phyloP scores from a whole-genome alignment of 2,113 vertebrate genomes.

The Macaca mulatta region DNA sequence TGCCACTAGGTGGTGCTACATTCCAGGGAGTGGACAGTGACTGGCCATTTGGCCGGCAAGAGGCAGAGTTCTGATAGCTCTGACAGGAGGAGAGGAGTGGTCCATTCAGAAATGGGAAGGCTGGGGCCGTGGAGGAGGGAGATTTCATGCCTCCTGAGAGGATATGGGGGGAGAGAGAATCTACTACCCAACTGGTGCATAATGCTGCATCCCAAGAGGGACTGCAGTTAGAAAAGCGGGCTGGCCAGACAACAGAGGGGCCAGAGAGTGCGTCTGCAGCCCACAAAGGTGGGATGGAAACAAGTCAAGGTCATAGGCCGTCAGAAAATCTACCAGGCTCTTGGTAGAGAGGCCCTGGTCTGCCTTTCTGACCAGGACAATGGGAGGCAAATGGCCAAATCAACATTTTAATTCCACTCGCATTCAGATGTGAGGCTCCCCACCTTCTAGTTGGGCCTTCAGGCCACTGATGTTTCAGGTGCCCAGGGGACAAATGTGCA shows the following conservation, averaged over 20 bases:
- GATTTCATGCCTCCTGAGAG: background rate
- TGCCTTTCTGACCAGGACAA: background rate
- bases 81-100: accelerated
- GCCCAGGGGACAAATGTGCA: background rate
- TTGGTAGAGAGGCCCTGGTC: background rate
- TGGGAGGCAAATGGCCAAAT: background rate
- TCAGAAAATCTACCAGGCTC: background rate
- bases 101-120: background rate
- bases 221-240: background rate
- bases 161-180: background rate
- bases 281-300: accelerated
- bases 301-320: background rate
- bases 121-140: background rate
- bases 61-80: background rate
- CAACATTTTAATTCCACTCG: background rate
- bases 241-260: background rate
- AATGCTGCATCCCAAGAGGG: background rate
- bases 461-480: background rate
- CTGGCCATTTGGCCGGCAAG: accelerated
- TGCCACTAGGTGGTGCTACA: conserved; percentile 72
- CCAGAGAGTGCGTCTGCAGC: background rate
- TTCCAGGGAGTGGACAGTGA: conserved; percentile 29
- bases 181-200: background rate
- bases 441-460: too few species aligned
- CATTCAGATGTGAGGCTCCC: background rate